Base-by-base conservation (phyloP, 92 coral and sea anemone genomes). In the Epizoanthus fatuus region DNA sequence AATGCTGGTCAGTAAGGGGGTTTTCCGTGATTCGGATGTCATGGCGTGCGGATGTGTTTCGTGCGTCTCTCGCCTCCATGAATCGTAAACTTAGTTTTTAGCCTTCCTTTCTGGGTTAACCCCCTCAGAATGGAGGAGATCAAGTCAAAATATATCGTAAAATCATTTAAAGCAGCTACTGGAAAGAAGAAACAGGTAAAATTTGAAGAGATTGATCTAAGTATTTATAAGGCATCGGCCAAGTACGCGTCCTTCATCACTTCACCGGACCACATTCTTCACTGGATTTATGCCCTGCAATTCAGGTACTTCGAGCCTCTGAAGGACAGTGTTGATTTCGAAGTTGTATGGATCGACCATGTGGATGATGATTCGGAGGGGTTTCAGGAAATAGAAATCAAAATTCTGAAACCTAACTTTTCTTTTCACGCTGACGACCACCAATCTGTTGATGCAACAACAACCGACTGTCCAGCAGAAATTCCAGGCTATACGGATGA, bases 281-380 rank as follows among this genome's bases (percentile, higher is more conserved):
- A 44, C n/a, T 81, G 86, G 86, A 49, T 69, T 5, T 47, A 81
- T 4, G 78, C 78, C 3, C 74, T 69, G 9, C 86, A 81, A 67
- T 58, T 64, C 14, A 10, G 45, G 1, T 53, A 66, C 40, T 81
- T 66, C 38, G 77, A 81, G 29, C 86, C 60, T 22, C 86, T 81
- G 12, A 42, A 42, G 13, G 78, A 66, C 19, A 66, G 70, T 25
- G 32, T 38, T 39, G 66, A 67, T 44, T 81, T 47, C 9, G 74
- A 81, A 39, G 39, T 81, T 5, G 57, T 44, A 17, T 81, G 86
- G 77, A 81, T 69, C 13, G 69, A 81, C 65, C 52, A 80, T 47
- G 58, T 7, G 69, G 69, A 19, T 63, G 39, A 19, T 19, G 39
- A 63, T 7, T 19, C 39, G 16, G 39, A 19, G 11, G 16, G 16